phyloP scores from a whole-genome alignment of 2,113 vertebrate species.

The Sander lucioperca region DNA sequence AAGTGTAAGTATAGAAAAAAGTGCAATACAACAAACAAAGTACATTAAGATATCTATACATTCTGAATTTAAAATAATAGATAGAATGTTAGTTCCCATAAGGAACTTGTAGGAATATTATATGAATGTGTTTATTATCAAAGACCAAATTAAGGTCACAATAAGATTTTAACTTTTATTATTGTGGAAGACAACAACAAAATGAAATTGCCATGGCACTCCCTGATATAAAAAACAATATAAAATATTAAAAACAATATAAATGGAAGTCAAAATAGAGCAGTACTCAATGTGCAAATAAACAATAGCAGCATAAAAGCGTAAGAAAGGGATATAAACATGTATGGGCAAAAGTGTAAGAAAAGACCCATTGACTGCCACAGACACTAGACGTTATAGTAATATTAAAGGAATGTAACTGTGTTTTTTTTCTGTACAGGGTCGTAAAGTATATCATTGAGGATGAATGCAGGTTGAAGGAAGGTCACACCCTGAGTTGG shows the following conservation, averaged over 20 bases:
- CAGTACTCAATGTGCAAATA: too few relatives aligned
- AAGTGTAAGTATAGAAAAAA: not conserved
- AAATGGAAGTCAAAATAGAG: too few relatives aligned
- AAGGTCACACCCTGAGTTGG: conserved; percentile 60
- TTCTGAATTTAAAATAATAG: not conserved
- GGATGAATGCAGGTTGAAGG: conserved; percentile 40
- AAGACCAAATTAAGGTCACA: not conserved
- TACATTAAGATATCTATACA: not conserved
- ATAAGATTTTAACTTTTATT: not conserved
- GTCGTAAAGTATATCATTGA: conserved; percentile 19
- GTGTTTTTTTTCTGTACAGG: not conserved
- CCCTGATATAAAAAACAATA: too few relatives aligned
- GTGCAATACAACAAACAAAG: not conserved
- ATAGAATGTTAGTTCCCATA: not conserved
- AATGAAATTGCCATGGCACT: too few relatives aligned
- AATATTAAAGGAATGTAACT: not conserved
- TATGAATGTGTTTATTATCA: conserved; percentile 2
- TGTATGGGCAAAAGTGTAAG: too few relatives aligned
- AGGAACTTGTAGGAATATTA: not conserved
- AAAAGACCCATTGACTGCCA: not conserved
- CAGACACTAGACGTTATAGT: not conserved
- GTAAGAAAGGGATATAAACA: too few relatives aligned
- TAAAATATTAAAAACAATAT: too few relatives aligned
- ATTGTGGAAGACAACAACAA: too few relatives aligned
- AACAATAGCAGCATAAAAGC: too few relatives aligned